A percentile compares a stretch with the other conserved stretches of the same genome.
These are phyloP conservation scores for Sorex maritimensis DNA, from an alignment of 2,797 vertebrate species.

Conservation along the genomic window DNA sequence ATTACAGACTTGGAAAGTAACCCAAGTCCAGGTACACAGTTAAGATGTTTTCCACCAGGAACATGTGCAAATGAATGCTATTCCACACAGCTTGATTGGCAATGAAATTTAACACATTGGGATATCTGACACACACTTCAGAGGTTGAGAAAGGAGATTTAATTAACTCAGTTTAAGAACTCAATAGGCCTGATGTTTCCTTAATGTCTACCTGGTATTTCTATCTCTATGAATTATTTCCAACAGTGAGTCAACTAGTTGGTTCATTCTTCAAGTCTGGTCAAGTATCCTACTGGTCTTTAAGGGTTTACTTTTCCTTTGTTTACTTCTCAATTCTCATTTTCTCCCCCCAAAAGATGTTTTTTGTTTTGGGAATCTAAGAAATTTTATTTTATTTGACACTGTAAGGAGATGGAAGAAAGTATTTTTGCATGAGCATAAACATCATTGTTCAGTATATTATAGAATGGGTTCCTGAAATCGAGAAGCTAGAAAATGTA, in stretches of 20 bases:
- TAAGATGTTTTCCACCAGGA: background rate
- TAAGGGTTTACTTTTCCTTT: background rate
- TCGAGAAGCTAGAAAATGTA: constrained; percentile 3
- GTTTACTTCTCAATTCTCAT: background rate
- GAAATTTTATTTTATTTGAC: constrained; percentile 40
- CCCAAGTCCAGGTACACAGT: background rate
- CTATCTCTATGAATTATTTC: background rate
- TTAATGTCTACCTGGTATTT: constrained; percentile 36
- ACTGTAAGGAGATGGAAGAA: constrained; percentile 22
- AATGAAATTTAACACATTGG: background rate
- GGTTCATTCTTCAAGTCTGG: background rate
- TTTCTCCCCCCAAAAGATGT: background rate
- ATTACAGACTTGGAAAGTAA: background rate
- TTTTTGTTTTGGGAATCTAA: background rate
- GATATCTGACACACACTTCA: background rate
- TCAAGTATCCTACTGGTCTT: constrained; percentile 5
- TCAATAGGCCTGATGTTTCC: background rate
- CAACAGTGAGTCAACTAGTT: constrained; percentile 25
- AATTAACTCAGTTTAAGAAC: constrained; percentile 20
- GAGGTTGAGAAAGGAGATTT: background rate
- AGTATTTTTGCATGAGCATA: constrained; percentile 52
- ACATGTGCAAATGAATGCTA: background rate
- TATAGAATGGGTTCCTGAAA: background rate
- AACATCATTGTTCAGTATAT: background rate
- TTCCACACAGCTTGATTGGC: background rate